Percentiles rank a stretch among this genome's conserved stretches.
phyloP scores from a whole-genome alignment of 2,888 invertebrate genomes.

The Choristoneura rosaceana region DNA sequence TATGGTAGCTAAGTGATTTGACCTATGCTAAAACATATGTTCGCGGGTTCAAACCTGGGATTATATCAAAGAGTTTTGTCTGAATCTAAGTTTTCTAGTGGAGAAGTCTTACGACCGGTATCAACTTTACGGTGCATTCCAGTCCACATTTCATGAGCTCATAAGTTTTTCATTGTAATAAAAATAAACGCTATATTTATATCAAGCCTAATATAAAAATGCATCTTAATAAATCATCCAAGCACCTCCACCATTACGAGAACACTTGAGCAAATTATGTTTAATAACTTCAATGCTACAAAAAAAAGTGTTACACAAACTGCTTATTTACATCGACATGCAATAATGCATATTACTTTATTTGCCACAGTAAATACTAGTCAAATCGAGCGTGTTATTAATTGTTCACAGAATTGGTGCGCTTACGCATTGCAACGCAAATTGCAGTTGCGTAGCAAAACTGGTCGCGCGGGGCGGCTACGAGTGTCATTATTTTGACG shows the following conservation, averaged over 20 bases:
- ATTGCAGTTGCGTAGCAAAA: conserved; percentile 32
- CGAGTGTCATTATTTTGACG: conserved; percentile 16
- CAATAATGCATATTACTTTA: conserved; percentile 46
- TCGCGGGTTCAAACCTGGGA: no score
- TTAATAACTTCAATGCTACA: conserved; percentile 33
- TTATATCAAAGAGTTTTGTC: no score
- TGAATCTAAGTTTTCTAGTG: no score
- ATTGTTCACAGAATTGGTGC: conserved; percentile 46
- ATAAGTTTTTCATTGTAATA: no score
- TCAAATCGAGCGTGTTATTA: conserved; percentile 64
- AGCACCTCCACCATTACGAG: conserved; percentile 12
- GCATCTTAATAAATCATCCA: background rate
- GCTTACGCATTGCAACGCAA: conserved; percentile 44
- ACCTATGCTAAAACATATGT: no score
- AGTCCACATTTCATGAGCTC: no score
- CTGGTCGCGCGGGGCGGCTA: conserved; percentile 36
- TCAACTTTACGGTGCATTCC: no score
- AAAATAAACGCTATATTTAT: no score
- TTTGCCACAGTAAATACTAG: conserved; percentile 47
- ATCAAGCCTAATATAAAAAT: no score
- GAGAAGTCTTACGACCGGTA: no score
- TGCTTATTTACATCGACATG: conserved; percentile 2
- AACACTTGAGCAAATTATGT: conserved; percentile 8
- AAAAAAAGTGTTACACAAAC: conserved; percentile 28
- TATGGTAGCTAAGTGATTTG: no score